phyloP scores from a whole-genome alignment of 1,140 invertebrate species.

The Cyphomyrmex costatus region DNA sequence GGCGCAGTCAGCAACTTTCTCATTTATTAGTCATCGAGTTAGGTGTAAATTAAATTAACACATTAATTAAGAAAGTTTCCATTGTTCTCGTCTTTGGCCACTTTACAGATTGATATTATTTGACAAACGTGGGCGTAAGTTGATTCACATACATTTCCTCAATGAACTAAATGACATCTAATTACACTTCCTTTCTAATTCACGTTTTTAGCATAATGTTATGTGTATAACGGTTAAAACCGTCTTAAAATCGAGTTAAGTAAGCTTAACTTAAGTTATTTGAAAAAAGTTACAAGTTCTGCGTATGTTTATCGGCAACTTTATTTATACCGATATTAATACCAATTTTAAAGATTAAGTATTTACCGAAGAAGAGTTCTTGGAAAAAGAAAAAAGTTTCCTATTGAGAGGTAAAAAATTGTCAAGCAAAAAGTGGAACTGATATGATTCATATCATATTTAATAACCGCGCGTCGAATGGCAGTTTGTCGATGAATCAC shows the following conservation, averaged over 20 bases:
- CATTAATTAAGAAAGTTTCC: slow-evolving; percentile 20
- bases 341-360: not conserved
- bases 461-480: not conserved
- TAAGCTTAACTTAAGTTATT: not conserved
- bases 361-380: not conserved
- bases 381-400: not conserved
- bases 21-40: slow-evolving; percentile 15
- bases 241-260: not conserved
- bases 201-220: not conserved
- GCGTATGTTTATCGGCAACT: not conserved
- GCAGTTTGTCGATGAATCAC: slow-evolving; percentile 27
- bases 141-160: slow-evolving; percentile 27
- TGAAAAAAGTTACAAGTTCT: not conserved
- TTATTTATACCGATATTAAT: not conserved
- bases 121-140: not conserved
- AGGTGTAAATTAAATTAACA: slow-evolving; percentile 15
- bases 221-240: not conserved
- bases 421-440: not conserved
- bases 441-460: slow-evolving; percentile 32
- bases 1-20: slow-evolving; percentile 24
- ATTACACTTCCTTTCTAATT: slow-evolving; percentile 52
- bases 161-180: slow-evolving; percentile 27
- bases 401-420: not conserved
- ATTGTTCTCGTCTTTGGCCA: slow-evolving; percentile 9
- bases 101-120: slow-evolving; percentile 35